These are phyloP conservation scores for Leptopilina boulardi DNA, from an alignment of 1,140 invertebrate genomes.

Conservation along the genomic window DNA sequence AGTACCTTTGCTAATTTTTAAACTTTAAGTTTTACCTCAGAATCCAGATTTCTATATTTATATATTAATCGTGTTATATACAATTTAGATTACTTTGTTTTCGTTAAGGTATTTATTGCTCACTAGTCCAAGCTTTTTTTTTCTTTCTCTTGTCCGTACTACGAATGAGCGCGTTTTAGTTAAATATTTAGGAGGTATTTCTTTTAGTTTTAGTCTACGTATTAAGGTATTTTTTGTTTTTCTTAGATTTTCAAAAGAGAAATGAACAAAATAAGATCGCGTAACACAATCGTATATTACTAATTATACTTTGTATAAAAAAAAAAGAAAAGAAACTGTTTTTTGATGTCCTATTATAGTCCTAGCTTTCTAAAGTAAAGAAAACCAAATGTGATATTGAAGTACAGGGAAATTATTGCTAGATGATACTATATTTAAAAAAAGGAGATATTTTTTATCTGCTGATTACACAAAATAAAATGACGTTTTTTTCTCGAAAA, in stretches of 20 bases:
- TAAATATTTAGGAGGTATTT: constrained; percentile 18
- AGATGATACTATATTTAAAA: not conserved
- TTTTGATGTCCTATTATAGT: not conserved
- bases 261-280: constrained; percentile 19
- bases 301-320: not conserved
- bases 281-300: not conserved
- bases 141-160: not conserved
- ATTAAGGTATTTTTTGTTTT: not conserved
- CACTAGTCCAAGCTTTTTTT: constrained; percentile 12
- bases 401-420: constrained; percentile 43
- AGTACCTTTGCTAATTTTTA: constrained; percentile 47
- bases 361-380: constrained; percentile 33
- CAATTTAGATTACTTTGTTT: not conserved
- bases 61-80: not conserved
- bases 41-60: not conserved
- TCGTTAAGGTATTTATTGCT: constrained; percentile 3
- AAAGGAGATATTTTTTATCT: constrained; percentile 48
- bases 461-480: constrained; percentile 52
- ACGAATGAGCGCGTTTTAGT: constrained; percentile 19
- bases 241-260: not conserved
- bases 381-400: constrained; percentile 45
- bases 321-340: not conserved
- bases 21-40: constrained; percentile 14
- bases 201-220: constrained; percentile 20
- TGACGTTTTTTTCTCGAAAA: constrained; percentile 42